Percentiles rank a stretch among this genome's conserved stretches.
phyloP scores from a whole-genome alignment of 2,888 invertebrate genomes.

The Zelleria hepariella region DNA sequence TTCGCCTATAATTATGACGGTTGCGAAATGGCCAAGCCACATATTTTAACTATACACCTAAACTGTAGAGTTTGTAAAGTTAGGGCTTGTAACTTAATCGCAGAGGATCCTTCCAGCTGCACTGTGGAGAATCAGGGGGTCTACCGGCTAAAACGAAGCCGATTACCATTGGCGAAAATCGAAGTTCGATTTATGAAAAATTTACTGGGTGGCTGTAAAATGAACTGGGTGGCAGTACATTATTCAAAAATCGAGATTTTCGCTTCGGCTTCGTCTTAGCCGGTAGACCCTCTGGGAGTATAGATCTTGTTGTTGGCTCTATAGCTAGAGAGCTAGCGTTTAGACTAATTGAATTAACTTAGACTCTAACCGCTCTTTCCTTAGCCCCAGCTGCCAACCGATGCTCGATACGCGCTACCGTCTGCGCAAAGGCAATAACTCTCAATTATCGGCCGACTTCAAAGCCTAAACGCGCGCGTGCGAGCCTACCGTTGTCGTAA shows the following conservation, averaged over 20 bases:
- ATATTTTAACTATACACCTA: no score
- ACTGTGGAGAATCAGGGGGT: no score
- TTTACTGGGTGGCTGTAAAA: no score
- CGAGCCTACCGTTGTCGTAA: not conserved
- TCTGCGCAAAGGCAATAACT: conserved; percentile 9
- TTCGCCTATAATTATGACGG: no score
- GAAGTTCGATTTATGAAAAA: no score
- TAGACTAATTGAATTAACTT: not conserved
- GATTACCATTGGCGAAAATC: no score
- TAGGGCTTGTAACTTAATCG: not conserved
- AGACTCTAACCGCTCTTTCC: not conserved
- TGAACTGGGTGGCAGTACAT: no score
- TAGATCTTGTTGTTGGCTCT: not conserved
- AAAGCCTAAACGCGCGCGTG: conserved; percentile 1
- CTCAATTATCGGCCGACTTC: conserved; percentile 12
- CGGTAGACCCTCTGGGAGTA: not conserved
- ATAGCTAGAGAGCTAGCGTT: not conserved
- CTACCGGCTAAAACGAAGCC: no score
- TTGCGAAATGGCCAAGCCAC: no score
- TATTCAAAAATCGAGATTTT: no score
- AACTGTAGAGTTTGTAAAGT: not conserved
- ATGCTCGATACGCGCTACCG: conserved; percentile 8
- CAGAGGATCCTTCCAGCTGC: not conserved
- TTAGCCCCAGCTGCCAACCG: not conserved
- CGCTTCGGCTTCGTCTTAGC: no score